These are phyloP conservation scores for Megaleporinus macrocephalus DNA, from an alignment of 2,113 vertebrate species.

Conservation along the genomic window DNA sequence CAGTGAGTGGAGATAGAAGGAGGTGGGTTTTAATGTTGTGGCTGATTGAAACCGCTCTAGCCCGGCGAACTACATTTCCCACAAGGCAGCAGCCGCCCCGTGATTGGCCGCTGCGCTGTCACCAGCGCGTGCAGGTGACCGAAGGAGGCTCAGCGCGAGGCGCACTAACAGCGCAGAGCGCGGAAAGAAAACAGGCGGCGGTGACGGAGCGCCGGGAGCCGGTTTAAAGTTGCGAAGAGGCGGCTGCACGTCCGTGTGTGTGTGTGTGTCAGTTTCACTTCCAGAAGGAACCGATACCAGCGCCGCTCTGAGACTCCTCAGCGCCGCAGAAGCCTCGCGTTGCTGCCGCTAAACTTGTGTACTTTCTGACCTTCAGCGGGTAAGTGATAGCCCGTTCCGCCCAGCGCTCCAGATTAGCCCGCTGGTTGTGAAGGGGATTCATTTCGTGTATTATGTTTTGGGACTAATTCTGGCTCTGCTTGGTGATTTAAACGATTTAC, in stretches of 20 bases:
- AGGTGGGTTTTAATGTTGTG: too few species aligned
- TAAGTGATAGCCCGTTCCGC: slow-evolving; percentile 69
- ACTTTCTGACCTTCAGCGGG: slow-evolving; percentile 83
- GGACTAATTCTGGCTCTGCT: too few species aligned
- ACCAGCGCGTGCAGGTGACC: slow-evolving; percentile 74
- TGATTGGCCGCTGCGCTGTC: slow-evolving; percentile 70
- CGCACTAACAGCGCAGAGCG: slow-evolving; percentile 68
- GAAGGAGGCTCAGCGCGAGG: slow-evolving; percentile 55
- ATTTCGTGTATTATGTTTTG: not conserved
- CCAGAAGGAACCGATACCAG: slow-evolving; percentile 20
- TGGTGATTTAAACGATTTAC: too few species aligned
- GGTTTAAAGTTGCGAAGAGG: slow-evolving; percentile 41
- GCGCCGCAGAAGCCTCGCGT: slow-evolving; percentile 62
- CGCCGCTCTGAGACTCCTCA: slow-evolving; percentile 26
- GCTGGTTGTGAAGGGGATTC: not conserved
- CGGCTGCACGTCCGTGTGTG: slow-evolving; percentile 37
- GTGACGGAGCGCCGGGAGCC: slow-evolving; percentile 35
- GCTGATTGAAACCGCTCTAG: too few species aligned
- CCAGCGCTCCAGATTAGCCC: slow-evolving; percentile 37
- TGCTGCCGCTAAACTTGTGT: slow-evolving; percentile 63
- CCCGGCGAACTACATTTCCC: slow-evolving; percentile 69
- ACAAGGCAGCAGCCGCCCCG: slow-evolving; percentile 35
- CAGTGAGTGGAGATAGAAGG: too few species aligned
- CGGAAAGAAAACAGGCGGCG: slow-evolving; percentile 72
- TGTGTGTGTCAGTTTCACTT: slow-evolving; percentile 34